A percentile compares a stretch with the other conserved stretches of the same genome.
Conservation (phyloP, 2,797 vertebrate species). For the Rhabdomys pumilio region DNA sequence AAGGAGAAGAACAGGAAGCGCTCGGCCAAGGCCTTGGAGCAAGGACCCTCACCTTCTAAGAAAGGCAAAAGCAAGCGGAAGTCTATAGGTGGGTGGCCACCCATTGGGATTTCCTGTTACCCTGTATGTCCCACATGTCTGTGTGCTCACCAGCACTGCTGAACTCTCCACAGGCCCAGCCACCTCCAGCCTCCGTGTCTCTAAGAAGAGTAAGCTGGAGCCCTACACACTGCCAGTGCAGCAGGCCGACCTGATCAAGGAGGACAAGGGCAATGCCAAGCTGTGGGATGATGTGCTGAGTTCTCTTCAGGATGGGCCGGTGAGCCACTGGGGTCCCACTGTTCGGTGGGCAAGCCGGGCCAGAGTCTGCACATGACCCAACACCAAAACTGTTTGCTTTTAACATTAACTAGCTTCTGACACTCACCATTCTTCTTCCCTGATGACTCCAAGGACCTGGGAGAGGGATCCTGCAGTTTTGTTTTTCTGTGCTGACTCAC, state of each 20-base stretch:
- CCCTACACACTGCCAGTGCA: constrained; percentile 94
- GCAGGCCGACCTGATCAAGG: constrained; percentile 94
- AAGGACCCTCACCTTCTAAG: constrained; percentile 89
- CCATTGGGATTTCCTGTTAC: neutral
- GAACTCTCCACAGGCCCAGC: constrained; percentile 83
- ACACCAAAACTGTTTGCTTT: rapidly evolving
- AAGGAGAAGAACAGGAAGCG: constrained; percentile 94
- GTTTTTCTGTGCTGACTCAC: neutral
- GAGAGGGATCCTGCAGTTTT: neutral
- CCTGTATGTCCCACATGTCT: too few species aligned
- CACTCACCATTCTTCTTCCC: too few species aligned
- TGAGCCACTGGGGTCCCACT: constrained; percentile 78
- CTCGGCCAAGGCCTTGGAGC: constrained; percentile 88
- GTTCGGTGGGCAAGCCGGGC: neutral
- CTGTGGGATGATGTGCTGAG: constrained; percentile 96
- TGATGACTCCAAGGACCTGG: neutral
- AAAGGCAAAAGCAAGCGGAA: constrained; percentile 91
- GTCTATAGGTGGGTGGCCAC: constrained; percentile 83
- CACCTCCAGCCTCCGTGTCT: constrained; percentile 75
- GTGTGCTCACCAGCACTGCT: too few species aligned
- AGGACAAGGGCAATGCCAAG: constrained; percentile 94
- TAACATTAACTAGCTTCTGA: neutral
- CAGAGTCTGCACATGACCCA: too few species aligned
- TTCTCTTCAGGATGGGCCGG: constrained; percentile 95
- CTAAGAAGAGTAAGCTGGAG: constrained; percentile 96